These are phyloP conservation scores for Salticus scenicus DNA, from an alignment of 2,888 invertebrate species.

Conservation along the genomic window DNA sequence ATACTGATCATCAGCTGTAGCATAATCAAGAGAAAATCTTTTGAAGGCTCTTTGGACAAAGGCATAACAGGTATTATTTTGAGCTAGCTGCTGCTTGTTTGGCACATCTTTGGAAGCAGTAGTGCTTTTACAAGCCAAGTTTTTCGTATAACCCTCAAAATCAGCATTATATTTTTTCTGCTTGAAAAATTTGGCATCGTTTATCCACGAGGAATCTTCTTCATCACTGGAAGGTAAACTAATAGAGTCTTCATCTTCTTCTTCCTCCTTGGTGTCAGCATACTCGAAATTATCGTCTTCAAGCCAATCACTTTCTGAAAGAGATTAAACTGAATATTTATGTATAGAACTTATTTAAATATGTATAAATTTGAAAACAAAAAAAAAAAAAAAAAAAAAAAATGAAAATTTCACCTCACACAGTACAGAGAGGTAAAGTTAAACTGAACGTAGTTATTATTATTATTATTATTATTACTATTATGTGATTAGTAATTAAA, in stretches of 20 bases:
- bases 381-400: no score
- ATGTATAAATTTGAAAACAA: no score
- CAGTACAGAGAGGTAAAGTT: no score
- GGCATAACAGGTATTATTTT: slow-evolving; percentile 94
- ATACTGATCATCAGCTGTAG: background rate
- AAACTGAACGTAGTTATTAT: no score
- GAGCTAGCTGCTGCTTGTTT: slow-evolving; percentile 92
- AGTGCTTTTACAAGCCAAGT: slow-evolving; percentile 25
- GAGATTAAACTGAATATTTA: no score
- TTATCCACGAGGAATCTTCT: slow-evolving; percentile 2
- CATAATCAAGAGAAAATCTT: slow-evolving; percentile 69
- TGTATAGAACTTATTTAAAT: no score
- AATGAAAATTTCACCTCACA: no score
- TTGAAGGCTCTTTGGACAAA: slow-evolving; percentile 90
- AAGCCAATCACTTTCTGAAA: slow-evolving; percentile 8
- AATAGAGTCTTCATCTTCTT: slow-evolving; percentile 38
- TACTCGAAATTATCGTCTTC: slow-evolving; percentile 31
- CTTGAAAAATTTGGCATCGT: slow-evolving; percentile 9
- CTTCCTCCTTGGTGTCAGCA: slow-evolving; percentile 10
- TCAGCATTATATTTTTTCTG: background rate
- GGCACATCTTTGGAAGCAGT: slow-evolving; percentile 76
- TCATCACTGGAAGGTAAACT: slow-evolving; percentile 45
- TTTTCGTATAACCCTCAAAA: background rate
- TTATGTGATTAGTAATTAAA: no score
- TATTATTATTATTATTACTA: no score